These are phyloP conservation scores for Neodon shergylaensis DNA, from an alignment of 2,113 vertebrate species.

Conservation along the genomic window DNA sequence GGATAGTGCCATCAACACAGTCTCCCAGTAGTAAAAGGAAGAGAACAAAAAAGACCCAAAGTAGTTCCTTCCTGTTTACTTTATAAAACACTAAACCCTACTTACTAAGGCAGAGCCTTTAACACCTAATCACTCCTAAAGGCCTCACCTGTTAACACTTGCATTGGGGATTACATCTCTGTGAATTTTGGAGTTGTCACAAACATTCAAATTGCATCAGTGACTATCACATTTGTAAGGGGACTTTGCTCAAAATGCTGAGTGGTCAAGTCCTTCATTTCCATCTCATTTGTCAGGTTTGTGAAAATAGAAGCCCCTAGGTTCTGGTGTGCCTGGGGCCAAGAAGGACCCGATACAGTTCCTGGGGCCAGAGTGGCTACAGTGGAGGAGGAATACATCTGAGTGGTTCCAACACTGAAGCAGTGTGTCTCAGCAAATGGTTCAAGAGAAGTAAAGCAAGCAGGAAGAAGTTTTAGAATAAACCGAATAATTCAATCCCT, in stretches of 20 bases:
- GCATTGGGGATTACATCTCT: not conserved
- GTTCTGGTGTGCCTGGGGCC: not conserved
- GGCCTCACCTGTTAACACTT: not conserved
- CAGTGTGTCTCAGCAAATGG: not conserved
- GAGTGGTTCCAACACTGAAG: not conserved
- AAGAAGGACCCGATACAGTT: not conserved
- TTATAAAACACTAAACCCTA: not conserved
- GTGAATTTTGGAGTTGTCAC: not conserved
- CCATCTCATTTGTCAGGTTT: not conserved
- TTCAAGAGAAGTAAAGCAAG: constrained; percentile 1
- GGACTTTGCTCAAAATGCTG: not conserved
- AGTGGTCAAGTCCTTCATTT: not conserved
- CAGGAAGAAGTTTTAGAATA: not conserved
- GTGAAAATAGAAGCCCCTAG: not conserved
- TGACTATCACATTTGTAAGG: not conserved
- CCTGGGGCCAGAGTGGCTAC: not conserved
- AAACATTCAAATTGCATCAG: not conserved
- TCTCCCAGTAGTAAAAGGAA: not conserved
- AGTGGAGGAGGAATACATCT: not conserved
- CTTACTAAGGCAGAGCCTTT: not conserved
- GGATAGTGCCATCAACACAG: not conserved
- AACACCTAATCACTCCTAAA: not conserved
- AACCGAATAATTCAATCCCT: not conserved
- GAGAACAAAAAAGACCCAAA: not conserved
- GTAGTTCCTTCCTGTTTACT: not conserved